phyloP scores from a whole-genome alignment of 2,797 vertebrate genomes.

The Epinephelus coioides region DNA sequence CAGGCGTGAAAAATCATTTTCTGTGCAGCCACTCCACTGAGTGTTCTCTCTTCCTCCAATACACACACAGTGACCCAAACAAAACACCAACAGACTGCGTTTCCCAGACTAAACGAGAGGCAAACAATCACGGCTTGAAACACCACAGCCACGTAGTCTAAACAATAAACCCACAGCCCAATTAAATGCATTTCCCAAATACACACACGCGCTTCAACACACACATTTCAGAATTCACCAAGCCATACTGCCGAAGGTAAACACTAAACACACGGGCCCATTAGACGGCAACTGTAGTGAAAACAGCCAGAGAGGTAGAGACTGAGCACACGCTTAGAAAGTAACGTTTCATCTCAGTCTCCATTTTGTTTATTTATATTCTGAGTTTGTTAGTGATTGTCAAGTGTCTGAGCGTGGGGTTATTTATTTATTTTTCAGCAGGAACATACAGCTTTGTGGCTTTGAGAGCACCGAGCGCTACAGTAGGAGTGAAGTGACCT shows the following conservation, averaged over 20 bases:
- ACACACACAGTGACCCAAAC: constrained; percentile 31
- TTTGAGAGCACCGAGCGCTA: constrained; percentile 4
- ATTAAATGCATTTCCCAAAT: constrained; percentile 60
- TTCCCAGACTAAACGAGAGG: constrained; percentile 57
- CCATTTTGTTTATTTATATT: constrained; percentile 78
- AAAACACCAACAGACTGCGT: constrained; percentile 36
- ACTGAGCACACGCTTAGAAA: constrained; percentile 25
- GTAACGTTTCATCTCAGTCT: constrained; percentile 44
- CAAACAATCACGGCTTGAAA: constrained; percentile 72
- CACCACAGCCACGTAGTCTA: constrained; percentile 56
- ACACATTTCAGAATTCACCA: constrained; percentile 53
- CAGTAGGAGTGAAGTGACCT: constrained; percentile 29
- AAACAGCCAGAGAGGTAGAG: constrained; percentile 60
- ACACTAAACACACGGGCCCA: constrained; percentile 72
- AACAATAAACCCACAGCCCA: constrained; percentile 63
- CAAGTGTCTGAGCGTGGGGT: constrained; percentile 77
- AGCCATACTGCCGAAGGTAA: constrained; percentile 73
- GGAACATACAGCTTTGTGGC: constrained; percentile 53
- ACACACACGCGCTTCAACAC: constrained; percentile 29
- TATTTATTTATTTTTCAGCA: constrained; percentile 83
- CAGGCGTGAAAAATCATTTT: constrained; percentile 21
- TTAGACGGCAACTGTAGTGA: constrained; percentile 68
- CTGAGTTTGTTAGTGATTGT: constrained; percentile 69
- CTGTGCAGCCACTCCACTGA: not conserved
- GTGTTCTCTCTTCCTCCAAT: constrained; percentile 1